Conservation (phyloP, 2,113 vertebrate species). For the Progne subis region DNA sequence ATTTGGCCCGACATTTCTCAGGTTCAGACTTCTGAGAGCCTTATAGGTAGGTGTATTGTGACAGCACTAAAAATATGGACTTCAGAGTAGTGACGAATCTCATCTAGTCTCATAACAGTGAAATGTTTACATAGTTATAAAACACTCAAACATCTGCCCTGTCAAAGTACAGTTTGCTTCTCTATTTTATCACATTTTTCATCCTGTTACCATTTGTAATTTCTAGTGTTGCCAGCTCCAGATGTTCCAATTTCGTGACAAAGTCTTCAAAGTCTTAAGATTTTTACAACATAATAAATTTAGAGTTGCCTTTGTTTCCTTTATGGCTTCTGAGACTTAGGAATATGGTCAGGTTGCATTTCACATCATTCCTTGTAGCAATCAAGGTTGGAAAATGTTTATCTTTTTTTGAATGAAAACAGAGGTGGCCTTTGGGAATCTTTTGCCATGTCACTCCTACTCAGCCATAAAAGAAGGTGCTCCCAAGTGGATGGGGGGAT, state of each 20-base stretch:
- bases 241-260: not conserved
- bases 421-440: not conserved
- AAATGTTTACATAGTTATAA: not conserved
- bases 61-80: not conserved
- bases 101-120: not conserved
- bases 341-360: not conserved
- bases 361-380: not conserved
- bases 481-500: not conserved
- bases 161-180: not conserved
- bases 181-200: constrained; percentile 5
- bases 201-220: not conserved
- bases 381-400: not conserved
- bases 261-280: not conserved
- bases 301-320: not conserved
- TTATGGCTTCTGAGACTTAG: not conserved
- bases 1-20: not conserved
- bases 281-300: constrained; percentile 14
- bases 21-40: not conserved
- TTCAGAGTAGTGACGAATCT: not conserved
- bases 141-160: not conserved
- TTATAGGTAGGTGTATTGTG: not conserved
- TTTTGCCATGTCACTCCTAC: not conserved
- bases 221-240: not conserved
- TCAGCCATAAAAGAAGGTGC: not conserved
- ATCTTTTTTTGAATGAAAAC: not conserved